A percentile compares a stretch with the other conserved stretches of the same genome.
Evolutionary conservation across 2,113 vertebrate species (phyloP).

Genomic region (Notarius quadriscutis): DNA sequence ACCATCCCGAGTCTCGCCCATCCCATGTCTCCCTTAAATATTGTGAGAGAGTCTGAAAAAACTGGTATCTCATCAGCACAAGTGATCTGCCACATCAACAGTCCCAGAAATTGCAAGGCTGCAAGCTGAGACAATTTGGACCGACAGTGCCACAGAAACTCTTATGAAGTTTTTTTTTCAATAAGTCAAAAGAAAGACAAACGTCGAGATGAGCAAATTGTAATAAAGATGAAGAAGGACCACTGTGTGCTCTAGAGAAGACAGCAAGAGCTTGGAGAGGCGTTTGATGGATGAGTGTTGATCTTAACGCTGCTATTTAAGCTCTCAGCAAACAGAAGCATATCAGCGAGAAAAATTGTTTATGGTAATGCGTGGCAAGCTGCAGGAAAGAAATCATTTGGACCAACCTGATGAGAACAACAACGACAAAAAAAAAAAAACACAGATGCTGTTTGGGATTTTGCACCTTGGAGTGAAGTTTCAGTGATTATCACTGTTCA

Average conservation of each 20-base stretch:
- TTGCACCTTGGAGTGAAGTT: not conserved
- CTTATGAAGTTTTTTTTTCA: not conserved
- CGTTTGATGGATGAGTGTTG: constrained; percentile 29
- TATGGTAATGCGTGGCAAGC: not conserved
- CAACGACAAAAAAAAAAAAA: constrained; percentile 3
- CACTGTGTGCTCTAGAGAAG: not conserved
- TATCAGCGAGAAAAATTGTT: not conserved
- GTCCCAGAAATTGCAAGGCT: not conserved
- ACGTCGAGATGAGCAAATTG: not conserved
- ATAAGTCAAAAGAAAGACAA: not conserved
- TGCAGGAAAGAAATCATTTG: constrained; percentile 10
- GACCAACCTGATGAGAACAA: not conserved
- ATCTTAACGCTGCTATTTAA: constrained; percentile 30
- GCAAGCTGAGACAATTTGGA: not conserved
- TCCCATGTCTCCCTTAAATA: too few relatives aligned
- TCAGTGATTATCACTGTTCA: not conserved
- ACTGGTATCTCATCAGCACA: not conserved
- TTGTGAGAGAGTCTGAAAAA: too few relatives aligned
- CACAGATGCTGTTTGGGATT: not conserved
- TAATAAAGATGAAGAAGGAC: not conserved
- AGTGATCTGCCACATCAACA: not conserved
- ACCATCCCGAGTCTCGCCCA: too few relatives aligned
- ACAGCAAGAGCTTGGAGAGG: not conserved
- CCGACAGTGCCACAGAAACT: too few relatives aligned
- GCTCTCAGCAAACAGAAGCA: not conserved